phyloP scores from a whole-genome alignment of 2,888 invertebrate species.

The Lasioglossum zephyrum region DNA sequence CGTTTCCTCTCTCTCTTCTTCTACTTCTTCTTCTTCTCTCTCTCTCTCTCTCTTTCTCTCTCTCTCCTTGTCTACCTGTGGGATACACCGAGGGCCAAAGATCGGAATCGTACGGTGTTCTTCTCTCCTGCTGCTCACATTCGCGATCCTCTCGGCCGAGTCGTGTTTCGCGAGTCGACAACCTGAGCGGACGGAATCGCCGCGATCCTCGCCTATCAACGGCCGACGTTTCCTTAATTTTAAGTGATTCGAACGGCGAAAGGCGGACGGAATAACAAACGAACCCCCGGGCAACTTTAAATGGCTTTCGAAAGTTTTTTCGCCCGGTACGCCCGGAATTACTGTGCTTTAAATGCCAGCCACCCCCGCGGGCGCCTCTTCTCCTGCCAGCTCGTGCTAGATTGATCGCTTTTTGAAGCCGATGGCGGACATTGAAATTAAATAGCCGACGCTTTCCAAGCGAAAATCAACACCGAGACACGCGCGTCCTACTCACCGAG shows the following conservation, averaged over 20 bases:
- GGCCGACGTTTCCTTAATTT: slow-evolving; percentile 46
- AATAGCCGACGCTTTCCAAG: not conserved
- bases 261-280: slow-evolving; percentile 31
- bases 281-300: slow-evolving; percentile 45
- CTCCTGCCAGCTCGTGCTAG: not conserved
- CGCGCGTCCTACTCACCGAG: not conserved
- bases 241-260: slow-evolving; percentile 40
- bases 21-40: not conserved
- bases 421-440: not conserved
- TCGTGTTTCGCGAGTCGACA: not conserved
- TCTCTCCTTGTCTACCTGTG: not conserved
- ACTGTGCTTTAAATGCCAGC: slow-evolving; percentile 42
- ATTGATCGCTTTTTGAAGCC: not conserved
- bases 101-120: not conserved
- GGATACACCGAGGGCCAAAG: not conserved
- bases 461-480: not conserved
- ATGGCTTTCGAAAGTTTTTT: slow-evolving; percentile 59
- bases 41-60: too few species aligned
- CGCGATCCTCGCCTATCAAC: slow-evolving; percentile 14
- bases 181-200: slow-evolving; percentile 4
- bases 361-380: not conserved
- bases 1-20: not conserved
- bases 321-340: slow-evolving; percentile 20
- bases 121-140: not conserved
- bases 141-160: not conserved